phyloP scores from a whole-genome alignment of 2,797 vertebrate genomes.

The Pangasius krempfi region DNA sequence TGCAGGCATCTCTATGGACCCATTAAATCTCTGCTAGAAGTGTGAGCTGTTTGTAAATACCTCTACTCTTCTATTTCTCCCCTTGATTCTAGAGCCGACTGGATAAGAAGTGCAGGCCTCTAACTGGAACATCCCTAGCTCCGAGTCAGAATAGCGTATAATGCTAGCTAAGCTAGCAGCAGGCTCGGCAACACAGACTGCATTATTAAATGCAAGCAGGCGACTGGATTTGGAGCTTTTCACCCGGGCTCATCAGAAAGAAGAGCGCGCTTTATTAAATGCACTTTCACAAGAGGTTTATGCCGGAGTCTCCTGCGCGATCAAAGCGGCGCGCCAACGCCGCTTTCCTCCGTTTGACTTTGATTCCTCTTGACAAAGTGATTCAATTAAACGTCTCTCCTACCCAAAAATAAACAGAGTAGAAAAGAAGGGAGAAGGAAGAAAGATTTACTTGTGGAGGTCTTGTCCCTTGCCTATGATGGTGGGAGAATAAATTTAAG shows the following conservation, averaged over 20 bases:
- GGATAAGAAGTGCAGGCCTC: conserved; percentile 3
- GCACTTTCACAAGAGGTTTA: conserved; percentile 71
- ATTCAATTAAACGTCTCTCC: conserved; percentile 76
- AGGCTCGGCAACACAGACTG: conserved; percentile 62
- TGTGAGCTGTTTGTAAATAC: conserved; percentile 27
- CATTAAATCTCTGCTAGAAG: conserved; percentile 38
- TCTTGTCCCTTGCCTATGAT: conserved; percentile 21
- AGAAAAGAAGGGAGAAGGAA: conserved; percentile 21
- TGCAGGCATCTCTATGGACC: conserved; percentile 38
- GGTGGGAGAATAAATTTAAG: not conserved
- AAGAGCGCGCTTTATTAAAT: conserved; percentile 78
- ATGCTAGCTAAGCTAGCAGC: conserved; percentile 59
- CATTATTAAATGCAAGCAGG: conserved; percentile 77
- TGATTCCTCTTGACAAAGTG: conserved; percentile 67
- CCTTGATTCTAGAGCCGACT: not conserved
- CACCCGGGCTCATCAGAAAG: conserved; percentile 72
- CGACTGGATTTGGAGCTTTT: conserved; percentile 71
- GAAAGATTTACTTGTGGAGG: conserved; percentile 2
- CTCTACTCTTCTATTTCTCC: conserved; percentile 21
- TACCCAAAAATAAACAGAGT: conserved; percentile 65
- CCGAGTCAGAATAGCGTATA: conserved; percentile 65
- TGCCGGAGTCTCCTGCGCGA: conserved; percentile 68
- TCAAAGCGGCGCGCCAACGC: conserved; percentile 69
- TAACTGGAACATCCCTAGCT: conserved; percentile 39
- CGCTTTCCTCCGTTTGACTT: conserved; percentile 58